Base-by-base conservation (phyloP, 2,113 vertebrate species). In the Menidia beryllina region DNA sequence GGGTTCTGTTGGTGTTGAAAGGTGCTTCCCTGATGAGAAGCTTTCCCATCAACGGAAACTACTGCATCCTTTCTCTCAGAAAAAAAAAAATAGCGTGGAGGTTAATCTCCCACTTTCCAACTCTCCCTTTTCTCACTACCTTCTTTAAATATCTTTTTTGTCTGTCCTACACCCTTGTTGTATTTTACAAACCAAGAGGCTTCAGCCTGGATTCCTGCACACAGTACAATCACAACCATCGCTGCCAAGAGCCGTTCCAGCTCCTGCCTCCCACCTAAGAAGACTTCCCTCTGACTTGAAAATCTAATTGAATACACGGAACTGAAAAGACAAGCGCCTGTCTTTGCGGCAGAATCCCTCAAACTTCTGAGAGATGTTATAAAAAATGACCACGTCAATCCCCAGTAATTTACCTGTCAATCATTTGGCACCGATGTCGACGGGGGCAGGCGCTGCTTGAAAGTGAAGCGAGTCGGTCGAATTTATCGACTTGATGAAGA, bases 381-480 rank as follows among this genome's bases (percentile, higher is more conserved):
- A 60, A 41, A 79, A 86, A 78, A 78, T 21, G 69, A 50, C 17
- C 55, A 20, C 69, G 75, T 81, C 81, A 82, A 59, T 80, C 65
- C 68, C 17, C 0, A 0, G 21, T 65, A 84, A 89, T 90, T 86
- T 78, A 75, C 73, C 78, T 75, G 82, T 73, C 88, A 88, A 50
- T 89, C 85, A 79, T 20, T 69, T 53, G 27, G 13, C 21, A 47
- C 19, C 19, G 20, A 20, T 27, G 58, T 47, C n/a, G n/a, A 20
- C 30, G 20, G 12, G 12, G 34, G 41, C 41, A 19, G 41, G 41
- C 5, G 3, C 17, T 14, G 41, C 41, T 19, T 45, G 41, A 19
- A 62, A 11, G 7, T 7, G 24, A 19, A 51, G 38, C 41, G 36
- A 49, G 4, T 34, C 55, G 64, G 47, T 68, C 4, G 2, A 67